These are phyloP conservation scores for Glaucomys volans DNA, from an alignment of 2,113 vertebrate species.

Conservation along the genomic window DNA sequence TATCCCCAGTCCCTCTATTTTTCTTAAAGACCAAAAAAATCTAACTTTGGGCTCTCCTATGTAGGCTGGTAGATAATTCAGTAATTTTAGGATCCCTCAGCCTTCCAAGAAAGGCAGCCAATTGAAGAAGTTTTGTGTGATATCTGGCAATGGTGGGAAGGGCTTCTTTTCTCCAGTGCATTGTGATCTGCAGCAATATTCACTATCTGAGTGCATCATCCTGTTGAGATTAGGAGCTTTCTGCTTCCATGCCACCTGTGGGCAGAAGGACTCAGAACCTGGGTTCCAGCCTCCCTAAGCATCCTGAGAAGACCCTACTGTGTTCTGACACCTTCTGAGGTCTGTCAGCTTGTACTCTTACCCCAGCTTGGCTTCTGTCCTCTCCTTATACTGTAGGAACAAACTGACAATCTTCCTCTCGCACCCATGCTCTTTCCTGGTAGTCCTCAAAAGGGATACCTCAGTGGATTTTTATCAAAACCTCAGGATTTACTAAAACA, in stretches of 20 bases:
- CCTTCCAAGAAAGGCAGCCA: not conserved
- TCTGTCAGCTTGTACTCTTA: not conserved
- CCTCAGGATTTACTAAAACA: constrained; percentile 15
- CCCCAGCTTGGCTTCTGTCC: not conserved
- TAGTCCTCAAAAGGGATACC: not conserved
- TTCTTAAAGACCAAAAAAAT: not conserved
- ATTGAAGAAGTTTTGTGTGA: not conserved
- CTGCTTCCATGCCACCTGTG: not conserved
- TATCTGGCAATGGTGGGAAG: not conserved
- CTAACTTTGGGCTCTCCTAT: not conserved
- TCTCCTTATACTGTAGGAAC: not conserved
- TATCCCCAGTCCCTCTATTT: too few species aligned
- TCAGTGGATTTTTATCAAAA: not conserved
- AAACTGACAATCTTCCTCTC: not conserved
- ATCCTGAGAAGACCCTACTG: not conserved
- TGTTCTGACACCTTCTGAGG: not conserved
- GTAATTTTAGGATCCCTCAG: not conserved
- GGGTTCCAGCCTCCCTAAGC: not conserved
- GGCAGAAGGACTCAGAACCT: not conserved
- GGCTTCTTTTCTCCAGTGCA: not conserved
- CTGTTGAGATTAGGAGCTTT: not conserved
- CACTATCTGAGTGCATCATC: not conserved
- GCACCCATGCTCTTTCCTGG: not conserved
- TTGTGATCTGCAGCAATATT: not conserved
- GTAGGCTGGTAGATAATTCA: not conserved